Conservation (phyloP, 2,888 invertebrate genomes). For the Lymantria dispar region DNA sequence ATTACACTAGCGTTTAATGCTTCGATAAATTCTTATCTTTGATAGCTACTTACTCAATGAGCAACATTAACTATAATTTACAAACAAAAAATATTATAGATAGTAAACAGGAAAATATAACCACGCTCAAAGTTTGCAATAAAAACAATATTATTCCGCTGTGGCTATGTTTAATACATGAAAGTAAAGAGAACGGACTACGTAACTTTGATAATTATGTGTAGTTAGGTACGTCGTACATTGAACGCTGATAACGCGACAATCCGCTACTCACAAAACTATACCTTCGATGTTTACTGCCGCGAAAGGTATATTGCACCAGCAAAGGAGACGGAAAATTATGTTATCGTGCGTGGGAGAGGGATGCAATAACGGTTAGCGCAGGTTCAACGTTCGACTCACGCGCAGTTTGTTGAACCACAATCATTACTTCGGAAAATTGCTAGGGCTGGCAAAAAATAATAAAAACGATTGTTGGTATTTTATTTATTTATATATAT, state of each 20-base stretch:
- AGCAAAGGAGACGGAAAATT: slow-evolving; percentile 46
- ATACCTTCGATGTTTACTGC: slow-evolving; percentile 57
- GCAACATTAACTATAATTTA: background rate
- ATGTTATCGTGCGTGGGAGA: slow-evolving; percentile 40
- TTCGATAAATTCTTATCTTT: background rate
- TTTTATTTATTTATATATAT: background rate
- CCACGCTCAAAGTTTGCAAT: slow-evolving; percentile 24
- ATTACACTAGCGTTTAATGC: slow-evolving; percentile 19
- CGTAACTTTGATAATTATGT: slow-evolving; percentile 36
- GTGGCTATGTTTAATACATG: slow-evolving; percentile 48
- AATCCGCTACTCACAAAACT: slow-evolving; percentile 48
- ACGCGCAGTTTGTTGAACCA: slow-evolving; percentile 80
- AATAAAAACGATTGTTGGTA: slow-evolving; percentile 5
- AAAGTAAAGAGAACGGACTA: slow-evolving; percentile 42
- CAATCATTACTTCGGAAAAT: slow-evolving; percentile 78
- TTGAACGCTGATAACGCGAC: slow-evolving; percentile 32
- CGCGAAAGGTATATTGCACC: slow-evolving; percentile 54
- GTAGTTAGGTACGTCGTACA: slow-evolving; percentile 37
- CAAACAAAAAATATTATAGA: slow-evolving; percentile 18
- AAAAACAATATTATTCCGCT: slow-evolving; percentile 41
- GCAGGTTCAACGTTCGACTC: slow-evolving; percentile 79
- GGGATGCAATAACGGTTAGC: slow-evolving; percentile 62
- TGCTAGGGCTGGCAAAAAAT: slow-evolving; percentile 56
- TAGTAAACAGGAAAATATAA: slow-evolving; percentile 25
- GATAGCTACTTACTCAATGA: background rate